These are phyloP conservation scores for Crocidura indochinensis DNA, from an alignment of 2,797 vertebrate genomes.

Conservation along the genomic window DNA sequence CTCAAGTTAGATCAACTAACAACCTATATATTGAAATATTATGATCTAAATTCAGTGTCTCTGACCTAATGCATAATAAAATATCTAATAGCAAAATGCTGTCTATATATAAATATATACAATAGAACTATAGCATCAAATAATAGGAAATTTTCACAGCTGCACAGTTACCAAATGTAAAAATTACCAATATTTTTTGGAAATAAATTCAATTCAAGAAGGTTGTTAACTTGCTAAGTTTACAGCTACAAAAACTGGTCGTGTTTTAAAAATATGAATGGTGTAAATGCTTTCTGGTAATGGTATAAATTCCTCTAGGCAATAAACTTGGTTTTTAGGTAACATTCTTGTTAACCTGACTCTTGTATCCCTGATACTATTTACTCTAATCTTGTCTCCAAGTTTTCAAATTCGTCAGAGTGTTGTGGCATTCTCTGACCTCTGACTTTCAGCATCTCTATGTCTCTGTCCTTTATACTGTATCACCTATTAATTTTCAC, in stretches of 20 bases:
- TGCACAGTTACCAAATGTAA: background rate
- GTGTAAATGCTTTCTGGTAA: background rate
- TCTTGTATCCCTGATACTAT: background rate
- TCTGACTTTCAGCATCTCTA: background rate
- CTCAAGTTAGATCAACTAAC: background rate
- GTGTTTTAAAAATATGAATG: too few species aligned
- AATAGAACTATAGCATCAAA: background rate
- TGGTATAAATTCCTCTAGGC: background rate
- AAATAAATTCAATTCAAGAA: background rate
- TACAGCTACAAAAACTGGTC: background rate
- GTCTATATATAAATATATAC: background rate
- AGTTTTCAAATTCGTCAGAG: background rate
- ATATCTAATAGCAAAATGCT: slow-evolving; percentile 18
- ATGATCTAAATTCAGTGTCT: background rate
- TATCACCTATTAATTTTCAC: too few species aligned
- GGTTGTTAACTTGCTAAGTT: background rate
- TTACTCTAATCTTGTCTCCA: background rate
- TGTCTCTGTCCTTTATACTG: background rate
- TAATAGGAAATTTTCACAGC: background rate
- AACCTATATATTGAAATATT: background rate
- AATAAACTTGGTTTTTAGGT: background rate
- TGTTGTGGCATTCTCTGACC: background rate
- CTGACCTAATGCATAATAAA: background rate
- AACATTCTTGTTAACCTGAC: background rate
- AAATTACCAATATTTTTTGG: background rate